These are phyloP conservation scores for Drosophila anomelani DNA, from an alignment of 2,888 invertebrate species.

Conservation along the genomic window DNA sequence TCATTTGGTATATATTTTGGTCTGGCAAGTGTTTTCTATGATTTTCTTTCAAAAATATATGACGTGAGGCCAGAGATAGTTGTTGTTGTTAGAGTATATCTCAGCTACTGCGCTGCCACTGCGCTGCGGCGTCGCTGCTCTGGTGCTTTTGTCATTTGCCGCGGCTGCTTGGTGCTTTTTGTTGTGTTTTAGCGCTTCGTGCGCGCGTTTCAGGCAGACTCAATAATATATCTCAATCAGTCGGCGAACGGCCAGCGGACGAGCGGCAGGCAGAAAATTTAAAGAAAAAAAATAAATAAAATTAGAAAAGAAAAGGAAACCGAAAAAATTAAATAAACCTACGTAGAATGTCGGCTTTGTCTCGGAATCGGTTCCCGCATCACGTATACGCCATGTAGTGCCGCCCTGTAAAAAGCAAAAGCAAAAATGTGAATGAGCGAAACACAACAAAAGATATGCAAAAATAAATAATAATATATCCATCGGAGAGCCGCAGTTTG, in stretches of 20 bases:
- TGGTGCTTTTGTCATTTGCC: constrained; percentile 48
- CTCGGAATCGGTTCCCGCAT: constrained; percentile 43
- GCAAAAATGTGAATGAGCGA: constrained; percentile 27
- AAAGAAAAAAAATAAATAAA: constrained; percentile 5
- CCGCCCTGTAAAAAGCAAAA: constrained; percentile 5
- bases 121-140: constrained; percentile 18
- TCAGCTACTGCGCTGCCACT: constrained; percentile 7
- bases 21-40: constrained; percentile 22
- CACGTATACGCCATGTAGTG: constrained; percentile 69
- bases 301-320: constrained; percentile 15
- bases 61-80: constrained; percentile 36
- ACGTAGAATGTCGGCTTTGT: constrained; percentile 40
- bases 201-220: constrained; percentile 46
- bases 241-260: constrained; percentile 61
- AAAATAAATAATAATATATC: constrained; percentile 32
- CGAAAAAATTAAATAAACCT: constrained; percentile 28
- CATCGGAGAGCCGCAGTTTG: constrained; percentile 21
- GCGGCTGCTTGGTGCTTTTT: constrained; percentile 27
- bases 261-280: constrained; percentile 41
- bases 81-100: constrained; percentile 15
- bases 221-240: constrained; percentile 75
- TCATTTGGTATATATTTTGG: constrained; percentile 25
- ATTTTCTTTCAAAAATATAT: constrained; percentile 24
- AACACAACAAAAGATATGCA: constrained; percentile 49
- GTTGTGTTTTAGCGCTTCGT: constrained; percentile 38